phyloP scores from a whole-genome alignment of 2,888 invertebrate species.

The Rhorus exstirpatorius region DNA sequence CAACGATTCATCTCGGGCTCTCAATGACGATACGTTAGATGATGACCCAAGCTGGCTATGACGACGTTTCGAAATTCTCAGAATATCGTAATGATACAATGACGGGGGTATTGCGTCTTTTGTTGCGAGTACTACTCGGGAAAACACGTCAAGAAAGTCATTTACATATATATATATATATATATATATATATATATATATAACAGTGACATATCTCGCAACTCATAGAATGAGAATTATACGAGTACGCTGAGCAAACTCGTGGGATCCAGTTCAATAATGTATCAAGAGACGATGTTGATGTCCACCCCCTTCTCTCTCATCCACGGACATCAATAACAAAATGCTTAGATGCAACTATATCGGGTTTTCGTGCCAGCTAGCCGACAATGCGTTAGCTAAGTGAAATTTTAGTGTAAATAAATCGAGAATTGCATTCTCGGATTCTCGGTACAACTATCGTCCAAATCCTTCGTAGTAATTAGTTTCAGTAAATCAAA shows the following conservation, averaged over 20 bases:
- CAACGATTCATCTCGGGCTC: slow-evolving; percentile 1
- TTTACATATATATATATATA: not conserved
- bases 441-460: slow-evolving; percentile 9
- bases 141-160: slow-evolving; percentile 55
- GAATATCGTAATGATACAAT: slow-evolving; percentile 44
- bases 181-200: slow-evolving; percentile 16
- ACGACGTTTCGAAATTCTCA: slow-evolving; percentile 56
- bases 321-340: slow-evolving; percentile 3
- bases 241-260: slow-evolving; percentile 21
- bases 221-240: slow-evolving; percentile 1
- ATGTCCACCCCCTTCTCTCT: not conserved
- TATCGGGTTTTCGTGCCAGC: slow-evolving; percentile 1
- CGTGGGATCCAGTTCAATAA: slow-evolving; percentile 10
- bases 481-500: not conserved
- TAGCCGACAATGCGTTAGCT: not conserved
- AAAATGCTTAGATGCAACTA: not conserved
- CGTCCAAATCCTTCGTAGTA: not conserved
- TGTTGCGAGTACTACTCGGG: slow-evolving; percentile 36
- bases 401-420: slow-evolving; percentile 27
- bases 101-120: slow-evolving; percentile 58
- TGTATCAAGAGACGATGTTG: not conserved
- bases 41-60: slow-evolving; percentile 9
- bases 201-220: not conserved
- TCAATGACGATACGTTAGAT: not conserved
- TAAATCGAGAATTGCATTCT: slow-evolving; percentile 30